A percentile compares a stretch with the other conserved stretches of the same genome.
phyloP scores from a whole-genome alignment of 1,140 invertebrate species.

The Maconellicoccus hirsutus region DNA sequence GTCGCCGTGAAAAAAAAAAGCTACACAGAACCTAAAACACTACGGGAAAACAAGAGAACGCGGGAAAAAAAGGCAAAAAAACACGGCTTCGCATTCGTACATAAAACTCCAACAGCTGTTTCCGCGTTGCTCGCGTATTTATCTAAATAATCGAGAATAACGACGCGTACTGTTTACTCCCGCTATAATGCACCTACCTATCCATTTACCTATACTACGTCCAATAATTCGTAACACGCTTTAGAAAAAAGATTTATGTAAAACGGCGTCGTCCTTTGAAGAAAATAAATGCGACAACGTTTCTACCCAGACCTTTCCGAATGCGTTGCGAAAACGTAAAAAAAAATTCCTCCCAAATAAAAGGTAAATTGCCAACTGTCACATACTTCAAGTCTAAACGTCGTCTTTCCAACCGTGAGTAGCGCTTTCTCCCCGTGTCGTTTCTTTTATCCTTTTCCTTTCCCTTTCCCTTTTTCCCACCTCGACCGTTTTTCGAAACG shows the following conservation, averaged over 20 bases:
- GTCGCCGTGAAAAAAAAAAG: too few relatives aligned
- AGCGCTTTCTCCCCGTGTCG: too few relatives aligned
- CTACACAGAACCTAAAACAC: not conserved
- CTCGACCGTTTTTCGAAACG: too few relatives aligned
- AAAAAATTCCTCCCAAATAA: slow-evolving; percentile 4
- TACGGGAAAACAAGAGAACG: too few relatives aligned
- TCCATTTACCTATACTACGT: not conserved
- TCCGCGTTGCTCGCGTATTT: not conserved
- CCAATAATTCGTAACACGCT: slow-evolving; percentile 1
- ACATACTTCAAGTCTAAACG: slow-evolving; percentile 6
- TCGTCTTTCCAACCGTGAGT: not conserved
- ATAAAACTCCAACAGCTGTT: not conserved
- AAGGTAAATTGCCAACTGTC: not conserved
- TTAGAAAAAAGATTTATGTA: not conserved
- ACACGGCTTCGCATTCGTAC: not conserved
- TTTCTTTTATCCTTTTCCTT: too few relatives aligned
- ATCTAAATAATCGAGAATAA: not conserved
- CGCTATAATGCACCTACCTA: too few relatives aligned
- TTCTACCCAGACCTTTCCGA: not conserved
- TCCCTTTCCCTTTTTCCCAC: too few relatives aligned
- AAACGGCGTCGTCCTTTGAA: not conserved
- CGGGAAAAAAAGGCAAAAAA: too few relatives aligned
- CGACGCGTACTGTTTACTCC: not conserved
- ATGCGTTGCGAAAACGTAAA: not conserved
- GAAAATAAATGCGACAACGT: slow-evolving; percentile 8